phyloP scores from a whole-genome alignment of 1,140 invertebrate genomes.

The Hylaeus anthracinus region DNA sequence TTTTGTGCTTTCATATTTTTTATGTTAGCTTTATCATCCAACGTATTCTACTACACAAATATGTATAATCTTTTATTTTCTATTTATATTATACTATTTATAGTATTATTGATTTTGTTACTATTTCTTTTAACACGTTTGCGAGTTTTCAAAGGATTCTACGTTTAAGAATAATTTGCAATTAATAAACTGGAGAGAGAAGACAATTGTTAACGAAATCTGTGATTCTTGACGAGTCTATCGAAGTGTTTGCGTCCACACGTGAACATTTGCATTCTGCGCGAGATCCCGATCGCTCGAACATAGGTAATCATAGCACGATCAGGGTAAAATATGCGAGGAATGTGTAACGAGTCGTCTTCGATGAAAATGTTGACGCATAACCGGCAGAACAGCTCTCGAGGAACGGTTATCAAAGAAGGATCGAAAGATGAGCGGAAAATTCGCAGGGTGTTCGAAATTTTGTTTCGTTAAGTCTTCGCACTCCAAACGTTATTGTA shows the following conservation, averaged over 20 bases:
- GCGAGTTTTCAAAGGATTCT: no score
- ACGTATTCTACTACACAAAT: no score
- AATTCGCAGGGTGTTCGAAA: no score
- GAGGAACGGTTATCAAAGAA: constrained; percentile 9
- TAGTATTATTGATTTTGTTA: no score
- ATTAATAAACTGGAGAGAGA: no score
- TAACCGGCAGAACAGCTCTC: constrained; percentile 2
- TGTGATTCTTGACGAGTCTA: not conserved
- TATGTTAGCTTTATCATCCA: no score
- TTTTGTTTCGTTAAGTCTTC: not conserved
- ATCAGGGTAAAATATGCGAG: constrained; percentile 9
- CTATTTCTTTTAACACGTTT: no score
- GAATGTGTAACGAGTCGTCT: constrained; percentile 21
- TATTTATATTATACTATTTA: no score
- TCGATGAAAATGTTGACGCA: not conserved
- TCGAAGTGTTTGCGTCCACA: not conserved
- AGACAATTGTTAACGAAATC: no score
- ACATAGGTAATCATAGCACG: constrained; percentile 19
- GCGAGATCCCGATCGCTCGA: not conserved
- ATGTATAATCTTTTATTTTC: no score
- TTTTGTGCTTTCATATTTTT: no score
- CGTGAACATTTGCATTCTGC: not conserved
- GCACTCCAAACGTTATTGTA: not conserved
- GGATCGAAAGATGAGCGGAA: not conserved
- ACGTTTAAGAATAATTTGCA: no score